A percentile compares a stretch with the other conserved stretches of the same genome.
Conservation (phyloP, 2,113 vertebrate genomes). For the Chunga burmeisteri region DNA sequence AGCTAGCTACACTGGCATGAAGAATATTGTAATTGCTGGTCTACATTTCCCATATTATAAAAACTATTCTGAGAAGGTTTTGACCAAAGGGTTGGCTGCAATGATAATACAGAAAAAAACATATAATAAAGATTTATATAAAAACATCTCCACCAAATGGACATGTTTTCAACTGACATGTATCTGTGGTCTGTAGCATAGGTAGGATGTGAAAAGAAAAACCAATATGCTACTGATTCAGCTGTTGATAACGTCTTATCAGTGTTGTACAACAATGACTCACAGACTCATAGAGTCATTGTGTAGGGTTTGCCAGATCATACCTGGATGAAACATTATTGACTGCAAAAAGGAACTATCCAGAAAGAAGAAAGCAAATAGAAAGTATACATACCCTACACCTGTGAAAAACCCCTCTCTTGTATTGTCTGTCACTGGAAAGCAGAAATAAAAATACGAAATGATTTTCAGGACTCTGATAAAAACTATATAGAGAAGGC, state of each 20-base stretch:
- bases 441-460: background rate
- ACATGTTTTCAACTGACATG: background rate
- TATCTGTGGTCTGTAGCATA: background rate
- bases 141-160: background rate
- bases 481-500: background rate
- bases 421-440: background rate
- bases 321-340: background rate
- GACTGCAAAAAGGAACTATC: background rate
- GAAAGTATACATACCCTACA: background rate
- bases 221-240: background rate
- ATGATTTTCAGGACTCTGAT: background rate
- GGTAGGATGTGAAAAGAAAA: background rate
- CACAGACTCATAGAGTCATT: background rate
- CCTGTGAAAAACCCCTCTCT: background rate
- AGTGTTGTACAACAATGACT: background rate
- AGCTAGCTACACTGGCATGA: background rate
- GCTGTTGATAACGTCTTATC: background rate
- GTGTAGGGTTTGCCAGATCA: background rate
- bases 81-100: background rate
- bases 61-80: background rate
- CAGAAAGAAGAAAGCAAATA: background rate
- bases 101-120: background rate
- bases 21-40: background rate
- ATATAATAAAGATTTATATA: background rate
- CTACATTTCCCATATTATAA: background rate